Percentiles rank a stretch among this genome's conserved stretches.
These are phyloP conservation scores for Mandrillus leucophaeus DNA, from an alignment of 2,113 vertebrate species.

Conservation along the genomic window DNA sequence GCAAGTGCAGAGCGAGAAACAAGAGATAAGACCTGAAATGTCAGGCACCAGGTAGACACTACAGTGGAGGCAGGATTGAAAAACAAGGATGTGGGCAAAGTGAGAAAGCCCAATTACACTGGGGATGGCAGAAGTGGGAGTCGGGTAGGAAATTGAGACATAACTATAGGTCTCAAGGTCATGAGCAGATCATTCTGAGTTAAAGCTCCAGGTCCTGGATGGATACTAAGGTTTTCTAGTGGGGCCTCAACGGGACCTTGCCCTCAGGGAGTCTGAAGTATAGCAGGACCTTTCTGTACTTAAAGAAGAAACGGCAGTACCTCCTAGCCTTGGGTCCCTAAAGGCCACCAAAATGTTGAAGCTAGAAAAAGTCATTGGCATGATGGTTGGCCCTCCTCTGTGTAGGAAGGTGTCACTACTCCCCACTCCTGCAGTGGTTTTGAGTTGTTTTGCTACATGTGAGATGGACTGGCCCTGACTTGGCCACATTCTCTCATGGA, in stretches of 20 bases:
- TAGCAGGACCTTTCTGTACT: not conserved
- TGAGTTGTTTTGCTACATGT: not conserved
- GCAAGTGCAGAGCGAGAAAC: not conserved
- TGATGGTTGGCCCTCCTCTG: not conserved
- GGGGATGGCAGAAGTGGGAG: no score
- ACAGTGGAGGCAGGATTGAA: not conserved
- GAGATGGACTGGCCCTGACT: not conserved
- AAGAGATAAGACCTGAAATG: not conserved
- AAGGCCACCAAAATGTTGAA: not conserved
- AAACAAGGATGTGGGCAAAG: not conserved
- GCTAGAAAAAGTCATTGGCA: not conserved
- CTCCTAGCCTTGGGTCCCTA: not conserved
- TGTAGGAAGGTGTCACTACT: not conserved
- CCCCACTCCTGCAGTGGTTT: not conserved
- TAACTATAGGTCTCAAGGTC: not conserved
- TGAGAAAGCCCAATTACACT: not conserved
- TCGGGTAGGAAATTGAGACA: not conserved
- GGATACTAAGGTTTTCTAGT: conserved; percentile 7
- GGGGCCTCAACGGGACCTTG: not conserved
- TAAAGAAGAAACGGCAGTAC: not conserved
- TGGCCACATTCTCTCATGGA: not conserved
- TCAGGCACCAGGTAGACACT: not conserved
- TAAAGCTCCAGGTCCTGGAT: not conserved
- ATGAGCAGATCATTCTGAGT: not conserved
- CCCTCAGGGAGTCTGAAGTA: not conserved